These are phyloP conservation scores for Rhineura floridana DNA, from an alignment of 2,113 vertebrate genomes.

Conservation along the genomic window DNA sequence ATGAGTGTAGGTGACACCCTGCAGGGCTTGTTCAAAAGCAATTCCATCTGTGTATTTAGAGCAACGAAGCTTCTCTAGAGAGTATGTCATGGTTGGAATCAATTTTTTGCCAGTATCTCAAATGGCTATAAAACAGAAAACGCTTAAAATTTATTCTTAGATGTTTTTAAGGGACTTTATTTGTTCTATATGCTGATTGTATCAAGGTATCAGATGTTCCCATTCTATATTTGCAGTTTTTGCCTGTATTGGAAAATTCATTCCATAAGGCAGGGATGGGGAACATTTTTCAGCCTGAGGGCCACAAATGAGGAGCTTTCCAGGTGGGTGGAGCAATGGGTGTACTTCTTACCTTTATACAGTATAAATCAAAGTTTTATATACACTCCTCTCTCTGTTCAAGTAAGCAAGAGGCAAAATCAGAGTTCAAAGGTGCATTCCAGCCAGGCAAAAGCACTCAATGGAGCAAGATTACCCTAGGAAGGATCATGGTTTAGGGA, in stretches of 20 bases:
- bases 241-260: neutral
- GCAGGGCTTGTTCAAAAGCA: neutral
- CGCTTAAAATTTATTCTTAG: neutral
- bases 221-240: neutral
- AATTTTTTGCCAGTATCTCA: neutral
- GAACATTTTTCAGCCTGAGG: too few relatives aligned
- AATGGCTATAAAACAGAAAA: neutral
- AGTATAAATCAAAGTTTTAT: too few relatives aligned
- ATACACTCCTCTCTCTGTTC: too few relatives aligned
- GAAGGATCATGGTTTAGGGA: too few relatives aligned
- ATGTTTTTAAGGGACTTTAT: neutral
- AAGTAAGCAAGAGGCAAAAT: too few relatives aligned
- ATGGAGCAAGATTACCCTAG: too few relatives aligned
- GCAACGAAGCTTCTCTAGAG: neutral
- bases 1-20: neutral
- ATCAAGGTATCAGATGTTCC: neutral
- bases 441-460: too few relatives aligned
- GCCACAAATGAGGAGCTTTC: too few relatives aligned
- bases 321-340: too few relatives aligned
- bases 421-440: too few relatives aligned
- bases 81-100: neutral
- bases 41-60: neutral
- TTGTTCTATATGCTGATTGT: neutral
- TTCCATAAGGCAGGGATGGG: neutral
- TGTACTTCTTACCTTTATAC: too few relatives aligned